phyloP scores from a whole-genome alignment of 2,113 vertebrate species.

The Reinhardtius hippoglossoides region DNA sequence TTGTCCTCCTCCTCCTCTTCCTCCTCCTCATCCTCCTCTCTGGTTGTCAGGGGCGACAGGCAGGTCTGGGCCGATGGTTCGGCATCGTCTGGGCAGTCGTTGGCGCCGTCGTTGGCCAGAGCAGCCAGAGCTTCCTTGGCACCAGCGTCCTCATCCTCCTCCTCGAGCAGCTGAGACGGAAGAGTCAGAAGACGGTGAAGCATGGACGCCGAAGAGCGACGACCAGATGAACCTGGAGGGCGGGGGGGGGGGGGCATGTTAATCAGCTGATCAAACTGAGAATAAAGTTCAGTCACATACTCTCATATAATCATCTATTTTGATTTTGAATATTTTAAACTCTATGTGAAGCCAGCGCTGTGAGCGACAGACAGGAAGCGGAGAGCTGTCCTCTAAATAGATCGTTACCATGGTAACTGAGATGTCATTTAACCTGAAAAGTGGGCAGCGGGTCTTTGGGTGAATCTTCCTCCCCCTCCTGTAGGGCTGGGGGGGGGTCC shows the following conservation, averaged over 20 bases:
- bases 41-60: neutral
- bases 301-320: no score
- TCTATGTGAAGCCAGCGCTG: no score
- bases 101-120: constrained; percentile 17
- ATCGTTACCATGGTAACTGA: neutral
- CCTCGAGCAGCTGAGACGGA: constrained; percentile 81
- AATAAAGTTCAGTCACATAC: no score
- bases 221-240: constrained; percentile 40
- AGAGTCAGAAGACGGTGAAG: constrained; percentile 84
- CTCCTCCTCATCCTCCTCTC: constrained; percentile 54
- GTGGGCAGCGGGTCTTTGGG: neutral
- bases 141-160: constrained; percentile 52
- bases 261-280: neutral
- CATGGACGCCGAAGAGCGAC: constrained; percentile 80
- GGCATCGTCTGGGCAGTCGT: neutral
- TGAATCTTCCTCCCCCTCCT: constrained; percentile 45
- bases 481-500: constrained; percentile 52
- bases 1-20: constrained; percentile 53
- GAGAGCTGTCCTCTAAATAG: no score
- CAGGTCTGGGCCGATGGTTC: neutral
- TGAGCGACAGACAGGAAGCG: neutral
- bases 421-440: neutral
- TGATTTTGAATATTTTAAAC: no score
- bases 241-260: neutral
- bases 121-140: constrained; percentile 52